phyloP scores from a whole-genome alignment of 1,140 invertebrate species.

The Solenopsis fugax region DNA sequence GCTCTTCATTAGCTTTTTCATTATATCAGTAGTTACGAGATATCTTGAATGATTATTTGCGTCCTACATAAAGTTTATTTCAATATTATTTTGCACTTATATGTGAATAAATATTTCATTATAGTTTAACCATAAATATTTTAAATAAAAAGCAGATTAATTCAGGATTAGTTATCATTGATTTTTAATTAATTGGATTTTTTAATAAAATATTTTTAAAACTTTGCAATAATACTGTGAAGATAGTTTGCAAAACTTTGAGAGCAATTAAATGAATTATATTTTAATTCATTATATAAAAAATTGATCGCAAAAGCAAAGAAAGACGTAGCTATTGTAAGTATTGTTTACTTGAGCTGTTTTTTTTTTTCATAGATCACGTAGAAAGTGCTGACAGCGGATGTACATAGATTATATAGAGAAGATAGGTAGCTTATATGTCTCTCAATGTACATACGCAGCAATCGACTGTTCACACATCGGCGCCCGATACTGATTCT shows the following conservation, averaged over 20 bases:
- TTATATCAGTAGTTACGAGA: neutral
- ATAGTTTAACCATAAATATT: neutral
- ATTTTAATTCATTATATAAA: neutral
- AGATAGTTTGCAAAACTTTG: neutral
- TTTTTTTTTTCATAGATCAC: constrained; percentile 27
- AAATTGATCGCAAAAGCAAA: neutral
- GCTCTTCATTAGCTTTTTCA: neutral
- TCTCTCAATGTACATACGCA: neutral
- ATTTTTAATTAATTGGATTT: neutral
- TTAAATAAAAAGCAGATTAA: constrained; percentile 7
- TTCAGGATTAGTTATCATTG: neutral
- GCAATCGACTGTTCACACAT: constrained; percentile 28
- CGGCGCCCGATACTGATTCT: neutral
- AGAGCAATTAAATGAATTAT: neutral
- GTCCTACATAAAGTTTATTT: neutral
- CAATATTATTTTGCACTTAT: neutral
- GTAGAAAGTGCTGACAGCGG: neutral
- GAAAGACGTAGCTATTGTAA: neutral
- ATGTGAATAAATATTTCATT: neutral
- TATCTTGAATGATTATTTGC: neutral
- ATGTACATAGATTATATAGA: constrained; percentile 34
- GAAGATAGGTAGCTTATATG: constrained; percentile 9
- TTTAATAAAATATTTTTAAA: neutral
- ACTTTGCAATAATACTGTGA: neutral
- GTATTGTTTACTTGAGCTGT: constrained; percentile 3